phyloP scores from a whole-genome alignment of 2,113 vertebrate genomes.

The Heliornis fulica region DNA sequence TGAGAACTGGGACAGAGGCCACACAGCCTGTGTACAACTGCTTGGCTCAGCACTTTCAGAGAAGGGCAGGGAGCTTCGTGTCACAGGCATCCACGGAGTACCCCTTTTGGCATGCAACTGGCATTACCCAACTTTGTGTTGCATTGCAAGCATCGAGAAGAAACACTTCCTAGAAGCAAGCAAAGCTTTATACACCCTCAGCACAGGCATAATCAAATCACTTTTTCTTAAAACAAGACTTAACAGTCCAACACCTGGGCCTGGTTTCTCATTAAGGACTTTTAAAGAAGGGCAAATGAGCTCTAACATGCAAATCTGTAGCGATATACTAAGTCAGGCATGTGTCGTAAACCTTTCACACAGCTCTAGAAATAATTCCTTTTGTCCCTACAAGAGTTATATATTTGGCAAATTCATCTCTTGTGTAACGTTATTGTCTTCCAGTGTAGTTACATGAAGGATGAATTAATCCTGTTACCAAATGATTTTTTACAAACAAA shows the following conservation, averaged over 20 bases:
- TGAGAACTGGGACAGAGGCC: not conserved
- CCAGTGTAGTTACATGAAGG: constrained; percentile 41
- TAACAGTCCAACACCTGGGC: not conserved
- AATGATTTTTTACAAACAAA: constrained; percentile 56
- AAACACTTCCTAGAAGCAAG: not conserved
- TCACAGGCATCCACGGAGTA: not conserved
- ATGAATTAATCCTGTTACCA: constrained; percentile 55
- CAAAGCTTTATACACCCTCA: not conserved
- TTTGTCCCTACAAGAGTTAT: constrained; percentile 65
- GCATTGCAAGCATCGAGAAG: not conserved
- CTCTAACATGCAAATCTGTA: constrained; percentile 3
- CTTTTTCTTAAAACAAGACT: not conserved
- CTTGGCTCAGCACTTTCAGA: not conserved
- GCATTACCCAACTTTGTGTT: not conserved
- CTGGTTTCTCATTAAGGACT: not conserved
- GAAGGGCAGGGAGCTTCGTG: not conserved
- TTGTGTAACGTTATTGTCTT: constrained; percentile 63
- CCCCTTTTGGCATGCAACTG: not conserved
- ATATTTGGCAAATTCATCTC: constrained; percentile 51
- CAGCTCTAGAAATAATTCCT: constrained; percentile 38
- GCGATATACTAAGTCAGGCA: not conserved
- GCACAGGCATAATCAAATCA: not conserved
- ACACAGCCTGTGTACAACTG: not conserved
- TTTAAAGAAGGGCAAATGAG: not conserved
- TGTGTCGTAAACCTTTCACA: constrained; percentile 32